Evolutionary conservation across 2,113 vertebrate genomes (phyloP), one percentile per base, ranked within the genome.

Genomic region (Oryzias melastigma): DNA sequence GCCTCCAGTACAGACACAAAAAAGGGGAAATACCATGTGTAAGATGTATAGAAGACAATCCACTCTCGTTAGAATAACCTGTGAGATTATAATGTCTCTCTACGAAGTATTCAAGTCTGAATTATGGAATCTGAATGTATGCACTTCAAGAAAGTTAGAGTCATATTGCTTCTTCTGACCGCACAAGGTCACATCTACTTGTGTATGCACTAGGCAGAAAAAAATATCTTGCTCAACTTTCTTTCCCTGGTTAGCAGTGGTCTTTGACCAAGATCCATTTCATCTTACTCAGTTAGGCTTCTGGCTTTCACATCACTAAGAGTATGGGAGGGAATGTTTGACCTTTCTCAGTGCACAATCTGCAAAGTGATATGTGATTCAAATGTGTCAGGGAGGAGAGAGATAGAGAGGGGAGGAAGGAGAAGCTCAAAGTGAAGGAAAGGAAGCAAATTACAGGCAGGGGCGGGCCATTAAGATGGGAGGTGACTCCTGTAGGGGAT

Each of bases 331-430:
- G 46, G 68, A 73, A 83, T 74, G 75, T 84, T 81, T 91, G 90
- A 92, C 91, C 90, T 91, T 91, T 90, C 78, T 71, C 69, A 16
- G 73, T 55, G 71, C 62, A 81, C 58, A 61, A 80, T 80, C 80
- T 75, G 80, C 71, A 89, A 90, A 85, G 80, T 81, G 87, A 88
- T 82, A 73, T 87, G 77, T 80, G 77, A 88, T 83, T 88, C 67
- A 80, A 76, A 77, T 78, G 78, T 80, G 85, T 73, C 77, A 80
- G 71, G 65, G 60, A 73, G 68, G 58, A 45, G 18, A 35, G 16
- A 51, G 53, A 71, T 57, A 66, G 65, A 61, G 40, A 54, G 54
- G 40, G 57, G 41, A 50, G 57, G 41, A 50, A 57, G 27, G 51
- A 29, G 65, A 41, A 53, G 42, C 1, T 8, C 52, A 68, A 76